Evolutionary conservation across 2,113 vertebrate species (phyloP).

Genomic region (Anguilla japonica): DNA sequence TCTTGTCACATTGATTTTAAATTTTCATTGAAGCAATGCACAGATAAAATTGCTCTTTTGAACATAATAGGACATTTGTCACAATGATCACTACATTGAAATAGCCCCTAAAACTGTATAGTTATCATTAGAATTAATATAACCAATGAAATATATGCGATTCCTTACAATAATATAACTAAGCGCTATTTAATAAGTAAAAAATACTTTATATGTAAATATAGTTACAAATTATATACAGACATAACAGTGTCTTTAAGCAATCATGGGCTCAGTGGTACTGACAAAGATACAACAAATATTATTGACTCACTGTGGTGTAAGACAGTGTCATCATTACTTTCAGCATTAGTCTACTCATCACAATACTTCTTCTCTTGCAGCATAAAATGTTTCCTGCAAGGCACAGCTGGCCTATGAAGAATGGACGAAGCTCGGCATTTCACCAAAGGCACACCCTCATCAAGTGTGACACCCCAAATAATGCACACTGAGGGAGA

Average conservation of each 20-base stretch:
- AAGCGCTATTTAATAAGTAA: no score
- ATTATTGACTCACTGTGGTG: neutral
- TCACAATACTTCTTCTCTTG: no score
- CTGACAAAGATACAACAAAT: neutral
- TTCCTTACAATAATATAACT: no score
- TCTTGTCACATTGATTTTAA: neutral
- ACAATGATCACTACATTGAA: neutral
- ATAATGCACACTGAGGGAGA: neutral
- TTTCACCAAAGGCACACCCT: neutral
- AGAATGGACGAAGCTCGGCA: neutral
- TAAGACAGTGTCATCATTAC: neutral
- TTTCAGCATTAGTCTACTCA: neutral
- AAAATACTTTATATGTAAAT: no score
- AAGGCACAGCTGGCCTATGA: neutral
- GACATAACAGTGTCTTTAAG: neutral
- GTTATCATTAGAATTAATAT: neutral
- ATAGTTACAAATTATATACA: no score
- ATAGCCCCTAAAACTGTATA: neutral
- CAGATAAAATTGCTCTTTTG: neutral
- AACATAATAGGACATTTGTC: neutral
- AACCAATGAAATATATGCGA: neutral
- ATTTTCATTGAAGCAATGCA: neutral
- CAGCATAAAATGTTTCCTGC: neutral
- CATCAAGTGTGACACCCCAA: neutral
- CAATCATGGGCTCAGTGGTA: neutral